A percentile compares a stretch with the other conserved stretches of the same genome.
These are phyloP conservation scores for Euphonia xanthogaster DNA, from an alignment of 2,797 vertebrate genomes.

Conservation along the genomic window DNA sequence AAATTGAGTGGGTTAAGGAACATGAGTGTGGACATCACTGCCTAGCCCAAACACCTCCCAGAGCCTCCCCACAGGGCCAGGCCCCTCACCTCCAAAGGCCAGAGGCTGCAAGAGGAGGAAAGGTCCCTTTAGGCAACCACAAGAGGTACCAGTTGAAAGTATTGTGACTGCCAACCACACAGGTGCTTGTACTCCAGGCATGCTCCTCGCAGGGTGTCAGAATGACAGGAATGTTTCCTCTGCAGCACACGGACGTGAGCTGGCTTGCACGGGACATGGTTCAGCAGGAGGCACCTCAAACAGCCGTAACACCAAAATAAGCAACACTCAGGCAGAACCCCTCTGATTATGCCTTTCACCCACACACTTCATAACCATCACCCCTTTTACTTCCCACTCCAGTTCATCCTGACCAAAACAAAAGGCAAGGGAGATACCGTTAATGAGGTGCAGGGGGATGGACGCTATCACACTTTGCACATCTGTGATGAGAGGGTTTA, in stretches of 20 bases:
- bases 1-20: neutral
- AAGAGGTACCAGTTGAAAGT: neutral
- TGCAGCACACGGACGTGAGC: neutral
- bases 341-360: neutral
- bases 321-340: neutral
- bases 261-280: neutral
- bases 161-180: neutral
- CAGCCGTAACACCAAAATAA: neutral
- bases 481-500: neutral
- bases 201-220: neutral
- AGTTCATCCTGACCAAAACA: neutral
- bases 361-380: conserved; percentile 28
- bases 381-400: conserved; percentile 19
- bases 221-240: neutral
- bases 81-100: neutral
- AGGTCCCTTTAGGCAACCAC: neutral
- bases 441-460: conserved; percentile 26
- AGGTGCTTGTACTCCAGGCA: neutral
- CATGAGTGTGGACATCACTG: neutral
- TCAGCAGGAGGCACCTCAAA: neutral
- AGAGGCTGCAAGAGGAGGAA: neutral
- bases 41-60: neutral
- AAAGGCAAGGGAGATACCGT: neutral
- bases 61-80: neutral
- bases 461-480: neutral